Evolutionary conservation across 2,888 invertebrate genomes (phyloP).

Genomic region (Athripsodes cinereus): DNA sequence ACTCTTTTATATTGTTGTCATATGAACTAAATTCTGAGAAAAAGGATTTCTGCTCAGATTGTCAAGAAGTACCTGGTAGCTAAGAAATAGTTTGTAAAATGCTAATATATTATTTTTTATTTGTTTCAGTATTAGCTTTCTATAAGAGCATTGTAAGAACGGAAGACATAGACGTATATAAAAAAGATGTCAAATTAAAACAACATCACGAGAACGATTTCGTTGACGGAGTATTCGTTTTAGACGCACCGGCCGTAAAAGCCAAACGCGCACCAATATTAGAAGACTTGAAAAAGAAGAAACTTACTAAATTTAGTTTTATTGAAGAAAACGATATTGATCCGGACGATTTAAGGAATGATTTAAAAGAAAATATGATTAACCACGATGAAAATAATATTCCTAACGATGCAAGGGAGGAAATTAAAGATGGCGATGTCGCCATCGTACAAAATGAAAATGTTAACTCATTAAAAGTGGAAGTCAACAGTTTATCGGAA

Average conservation of each 20-base stretch:
- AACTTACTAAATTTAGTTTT: conserved; percentile 17
- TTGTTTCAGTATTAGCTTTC: conserved; percentile 37
- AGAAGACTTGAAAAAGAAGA: conserved; percentile 17
- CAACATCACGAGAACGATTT: conserved; percentile 20
- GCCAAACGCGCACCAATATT: conserved; percentile 1
- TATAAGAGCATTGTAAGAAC: conserved; percentile 38
- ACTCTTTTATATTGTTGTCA: background rate
- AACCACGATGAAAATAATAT: conserved; percentile 26
- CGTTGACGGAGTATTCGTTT: conserved; percentile 15
- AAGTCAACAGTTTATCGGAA: conserved; percentile 50
- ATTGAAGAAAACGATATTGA: conserved; percentile 24
- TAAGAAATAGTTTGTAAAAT: background rate
- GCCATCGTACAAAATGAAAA: conserved; percentile 10
- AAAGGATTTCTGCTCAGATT: background rate
- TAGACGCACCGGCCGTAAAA: conserved; percentile 9
- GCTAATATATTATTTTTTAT: conserved; percentile 4
- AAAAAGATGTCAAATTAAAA: conserved; percentile 29
- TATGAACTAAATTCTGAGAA: no score
- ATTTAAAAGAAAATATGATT: conserved; percentile 26
- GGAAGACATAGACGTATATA: conserved; percentile 28
- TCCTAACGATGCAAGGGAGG: conserved; percentile 26
- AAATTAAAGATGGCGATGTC: conserved; percentile 18
- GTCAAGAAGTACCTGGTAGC: background rate
- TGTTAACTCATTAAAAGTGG: background rate
- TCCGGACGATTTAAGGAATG: conserved; percentile 19